Evolutionary conservation across 2,113 vertebrate species (phyloP).

Genomic region (Anhinga anhinga): DNA sequence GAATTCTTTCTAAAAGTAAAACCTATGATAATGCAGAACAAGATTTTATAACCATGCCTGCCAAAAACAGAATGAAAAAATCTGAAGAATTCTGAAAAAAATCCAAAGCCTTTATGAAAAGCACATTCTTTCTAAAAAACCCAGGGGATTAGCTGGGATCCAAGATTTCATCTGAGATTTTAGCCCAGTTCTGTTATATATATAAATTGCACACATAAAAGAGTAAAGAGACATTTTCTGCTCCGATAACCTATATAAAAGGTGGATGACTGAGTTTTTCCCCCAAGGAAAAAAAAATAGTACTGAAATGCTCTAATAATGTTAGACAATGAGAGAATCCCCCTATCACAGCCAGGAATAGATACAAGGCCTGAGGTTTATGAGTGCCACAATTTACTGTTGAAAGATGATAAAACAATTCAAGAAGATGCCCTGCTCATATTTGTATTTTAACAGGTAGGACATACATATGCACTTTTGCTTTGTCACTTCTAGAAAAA

Average conservation of each 20-base stretch:
- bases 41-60: neutral
- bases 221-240: neutral
- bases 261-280: neutral
- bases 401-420: neutral
- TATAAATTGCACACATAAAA: neutral
- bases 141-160: neutral
- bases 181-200: neutral
- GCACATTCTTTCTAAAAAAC: neutral
- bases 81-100: neutral
- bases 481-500: neutral
- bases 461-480: neutral
- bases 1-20: constrained; percentile 4
- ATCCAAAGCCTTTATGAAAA: neutral
- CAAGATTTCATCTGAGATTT: neutral
- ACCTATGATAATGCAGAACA: neutral
- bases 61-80: neutral
- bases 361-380: neutral
- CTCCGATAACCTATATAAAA: neutral
- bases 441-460: neutral
- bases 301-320: neutral
- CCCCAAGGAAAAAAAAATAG: neutral
- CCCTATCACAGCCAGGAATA: neutral
- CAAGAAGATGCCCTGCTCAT: neutral
- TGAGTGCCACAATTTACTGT: neutral
- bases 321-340: neutral